A percentile compares a stretch with the other conserved stretches of the same genome.
phyloP scores from a whole-genome alignment of 2,888 invertebrate genomes.

The Phortica magna region DNA sequence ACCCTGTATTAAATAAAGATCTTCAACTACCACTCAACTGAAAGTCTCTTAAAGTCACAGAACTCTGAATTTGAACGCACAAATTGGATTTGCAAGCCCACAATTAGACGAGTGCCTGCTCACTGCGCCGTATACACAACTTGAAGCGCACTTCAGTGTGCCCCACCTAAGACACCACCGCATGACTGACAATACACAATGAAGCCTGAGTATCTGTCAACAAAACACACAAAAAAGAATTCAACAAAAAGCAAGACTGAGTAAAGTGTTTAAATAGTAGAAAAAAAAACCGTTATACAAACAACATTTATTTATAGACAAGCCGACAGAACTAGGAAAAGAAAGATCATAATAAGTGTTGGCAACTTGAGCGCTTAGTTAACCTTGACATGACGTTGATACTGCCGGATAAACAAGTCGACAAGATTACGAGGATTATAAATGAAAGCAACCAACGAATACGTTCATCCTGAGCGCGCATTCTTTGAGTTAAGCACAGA shows the following conservation, averaged over 20 bases:
- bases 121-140: not conserved
- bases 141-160: not conserved
- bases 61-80: too few relatives aligned
- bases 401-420: conserved; percentile 16
- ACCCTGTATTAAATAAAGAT: too few relatives aligned
- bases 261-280: not conserved
- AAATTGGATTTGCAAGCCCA: too few relatives aligned
- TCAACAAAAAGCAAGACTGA: not conserved
- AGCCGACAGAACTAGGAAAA: not conserved
- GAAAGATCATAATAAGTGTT: conserved; percentile 57
- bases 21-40: too few relatives aligned
- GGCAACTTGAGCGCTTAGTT: conserved; percentile 51
- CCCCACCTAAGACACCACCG: not conserved
- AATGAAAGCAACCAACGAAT: not conserved
- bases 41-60: too few relatives aligned
- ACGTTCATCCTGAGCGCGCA: too few relatives aligned
- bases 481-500: too few relatives aligned
- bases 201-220: not conserved
- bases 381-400: conserved; percentile 60
- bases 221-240: not conserved
- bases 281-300: not conserved
- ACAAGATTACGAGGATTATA: conserved; percentile 4
- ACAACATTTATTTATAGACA: conserved; percentile 6
- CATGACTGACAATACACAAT: conserved; percentile 15
- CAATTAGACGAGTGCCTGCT: not conserved